Base-by-base conservation (phyloP, 2,797 vertebrate genomes). In the Sternotherus odoratus region DNA sequence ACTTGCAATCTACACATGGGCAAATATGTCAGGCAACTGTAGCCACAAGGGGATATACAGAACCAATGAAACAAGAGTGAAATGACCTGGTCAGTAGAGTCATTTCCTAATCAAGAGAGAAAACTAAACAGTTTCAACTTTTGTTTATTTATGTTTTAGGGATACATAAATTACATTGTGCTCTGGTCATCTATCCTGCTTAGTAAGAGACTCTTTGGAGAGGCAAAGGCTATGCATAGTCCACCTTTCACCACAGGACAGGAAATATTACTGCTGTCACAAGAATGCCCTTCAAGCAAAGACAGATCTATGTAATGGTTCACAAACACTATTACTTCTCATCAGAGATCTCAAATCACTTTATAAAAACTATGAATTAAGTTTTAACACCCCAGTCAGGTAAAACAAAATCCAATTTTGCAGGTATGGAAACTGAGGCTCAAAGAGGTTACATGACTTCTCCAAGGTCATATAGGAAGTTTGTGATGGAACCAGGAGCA, bases 31-130 rank as follows among this genome's bases (percentile, higher is more conserved):
- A 96, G 92, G 94, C 94, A 97, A 66, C 50, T 96, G 89, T 2
- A 93, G 94, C 95, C 96, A 87, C 90, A 88, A 94, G 96, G 93
- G 91, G 82, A 95, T 81, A 92, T 89, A 93, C 95, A 97, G 82
- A 96, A 95, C 83, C 11, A 86, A 96, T 50, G 89, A 97, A 94
- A 85, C 79, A 83, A 86, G 94, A 36, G 54, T 83, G 28, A 30
- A 92, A 75, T 0, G 15, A 95, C 88, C 91, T 95, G 91, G 94
- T 96, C 91, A 85, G 92, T 94, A 96, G 95, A 96, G 91, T 46
- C 75, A 79, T 60, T 60, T 49, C 86, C 94, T 94, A 78, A 88
- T 21, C 86, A 92, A 95, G 93, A 85, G 69, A 85, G 80, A 83
- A 94, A 86, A 86, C 91, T 69, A 86, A 93, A 91, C 36, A 49